Evolutionary conservation across 2,113 vertebrate species (phyloP), one percentile per base, ranked within the genome.

Genomic region (Cromileptes altivelis): DNA sequence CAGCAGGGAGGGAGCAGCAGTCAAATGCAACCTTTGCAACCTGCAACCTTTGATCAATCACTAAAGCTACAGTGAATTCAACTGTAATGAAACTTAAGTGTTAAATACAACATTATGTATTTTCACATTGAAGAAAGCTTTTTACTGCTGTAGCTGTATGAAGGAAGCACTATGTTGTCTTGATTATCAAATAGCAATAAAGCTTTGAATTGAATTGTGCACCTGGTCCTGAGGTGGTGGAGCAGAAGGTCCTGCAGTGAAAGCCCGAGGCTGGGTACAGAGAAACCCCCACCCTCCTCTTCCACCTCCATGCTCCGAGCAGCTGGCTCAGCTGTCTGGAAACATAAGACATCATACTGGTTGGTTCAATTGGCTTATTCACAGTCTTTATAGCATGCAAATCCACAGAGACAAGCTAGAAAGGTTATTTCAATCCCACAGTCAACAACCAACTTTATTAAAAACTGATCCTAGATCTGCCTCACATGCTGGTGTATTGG

Each of bases 151-250:
- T 12, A 56, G 45, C 7, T 27, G 8, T 19, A 11, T 47, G 13
- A n/a, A 70, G 15, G 3, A 57, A 45, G 14, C 6, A 25, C 56
- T 40, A 25, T 25, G n/a, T 15, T 23, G 14, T 12, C 19, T n/a
- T 63, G 15, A 8, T n/a, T 50, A 8, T 53, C 49, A 23, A 56
- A 73, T 2, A 14, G 3, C 4, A 23, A 52, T 15, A 12, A 1
- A 25, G 18, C n/a, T 12, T 62, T 2, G 37, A 61, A 58, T 6
- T 17, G 7, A 64, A 30, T n/a, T 47, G 11, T 71, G 71, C 56
- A 95, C 95, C 94, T 92, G 88, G 27, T 58, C 73, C 65, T 52
- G 86, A 21, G 21, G 70, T 3, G 40, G 55, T 23, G 17, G 88
- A 89, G 78, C 84, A 89, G 64, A 88, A 79, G 17, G 61, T 73